Percentiles rank a stretch among this genome's conserved stretches.
Evolutionary conservation across 2,888 invertebrate genomes (phyloP).

Genomic region (Drepanosiphum platanoidis): DNA sequence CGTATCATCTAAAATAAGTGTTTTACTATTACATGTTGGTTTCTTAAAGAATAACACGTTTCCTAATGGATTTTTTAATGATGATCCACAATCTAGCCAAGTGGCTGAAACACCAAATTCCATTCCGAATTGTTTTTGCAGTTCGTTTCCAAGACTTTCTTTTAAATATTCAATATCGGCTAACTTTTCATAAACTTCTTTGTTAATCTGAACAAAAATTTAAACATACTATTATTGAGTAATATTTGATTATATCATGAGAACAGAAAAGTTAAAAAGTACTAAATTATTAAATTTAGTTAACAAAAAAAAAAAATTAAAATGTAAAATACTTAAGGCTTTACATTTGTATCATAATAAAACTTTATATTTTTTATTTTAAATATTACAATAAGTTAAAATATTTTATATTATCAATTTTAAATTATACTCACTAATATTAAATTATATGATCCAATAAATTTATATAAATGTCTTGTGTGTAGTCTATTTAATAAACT

Average conservation of each 20-base stretch:
- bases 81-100: slow-evolving; percentile 44
- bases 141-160: slow-evolving; percentile 3
- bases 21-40: neutral
- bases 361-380: no score
- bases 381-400: neutral
- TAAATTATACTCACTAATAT: slow-evolving; percentile 49
- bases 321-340: neutral
- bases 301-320: neutral
- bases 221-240: neutral
- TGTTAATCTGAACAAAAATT: slow-evolving; percentile 16
- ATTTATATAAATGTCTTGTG: slow-evolving; percentile 54
- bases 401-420: neutral
- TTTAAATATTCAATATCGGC: slow-evolving; percentile 32
- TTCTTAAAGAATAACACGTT: slow-evolving; percentile 54
- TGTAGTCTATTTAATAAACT: slow-evolving; percentile 64
- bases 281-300: neutral
- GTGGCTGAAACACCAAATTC: slow-evolving; percentile 40
- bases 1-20: slow-evolving; percentile 35
- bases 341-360: no score
- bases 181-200: slow-evolving; percentile 24
- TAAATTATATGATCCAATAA: slow-evolving; percentile 56
- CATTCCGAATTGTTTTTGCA: slow-evolving; percentile 33
- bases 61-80: slow-evolving; percentile 44
- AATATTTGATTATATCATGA: neutral
- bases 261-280: neutral